Conservation (phyloP, 1,140 invertebrate species). For the Drosophila truncata region DNA sequence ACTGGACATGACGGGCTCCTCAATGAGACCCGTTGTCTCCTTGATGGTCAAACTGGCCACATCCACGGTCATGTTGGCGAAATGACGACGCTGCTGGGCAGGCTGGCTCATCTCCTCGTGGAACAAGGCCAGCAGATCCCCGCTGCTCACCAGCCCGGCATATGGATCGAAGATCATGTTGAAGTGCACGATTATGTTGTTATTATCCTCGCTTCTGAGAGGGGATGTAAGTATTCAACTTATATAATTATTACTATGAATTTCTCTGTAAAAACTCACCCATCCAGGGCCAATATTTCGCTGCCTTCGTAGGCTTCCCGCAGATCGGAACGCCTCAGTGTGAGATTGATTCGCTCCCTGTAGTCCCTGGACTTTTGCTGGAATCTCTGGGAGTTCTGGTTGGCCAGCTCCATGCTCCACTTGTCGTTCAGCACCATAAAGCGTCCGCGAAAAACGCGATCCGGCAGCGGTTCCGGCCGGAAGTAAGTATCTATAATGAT, state of each 20-base stretch:
- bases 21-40: constrained; percentile 85
- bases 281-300: constrained; percentile 88
- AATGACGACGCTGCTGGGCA: constrained; percentile 86
- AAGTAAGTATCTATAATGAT: constrained; percentile 90
- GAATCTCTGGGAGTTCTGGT: constrained; percentile 89
- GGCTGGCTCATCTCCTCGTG: constrained; percentile 73
- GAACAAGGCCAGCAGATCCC: constrained; percentile 77
- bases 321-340: constrained; percentile 90
- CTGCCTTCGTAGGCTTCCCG: constrained; percentile 81
- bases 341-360: constrained; percentile 90
- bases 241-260: not conserved
- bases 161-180: constrained; percentile 90
- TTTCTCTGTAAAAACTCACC: constrained; percentile 86
- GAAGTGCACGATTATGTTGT: constrained; percentile 90
- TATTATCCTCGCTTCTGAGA: constrained; percentile 87
- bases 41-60: constrained; percentile 89
- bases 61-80: constrained; percentile 89
- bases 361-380: constrained; percentile 90
- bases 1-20: constrained; percentile 81
- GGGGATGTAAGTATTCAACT: not conserved
- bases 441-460: constrained; percentile 92
- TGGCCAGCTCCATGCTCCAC: constrained; percentile 88
- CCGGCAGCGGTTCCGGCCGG: constrained; percentile 90
- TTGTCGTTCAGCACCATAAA: constrained; percentile 90
- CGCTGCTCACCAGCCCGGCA: constrained; percentile 80